Percentiles rank a stretch among this genome's conserved stretches.
Conservation (phyloP, 64 coral and sea anemone genomes). For the Dendronephthya gigantea region DNA sequence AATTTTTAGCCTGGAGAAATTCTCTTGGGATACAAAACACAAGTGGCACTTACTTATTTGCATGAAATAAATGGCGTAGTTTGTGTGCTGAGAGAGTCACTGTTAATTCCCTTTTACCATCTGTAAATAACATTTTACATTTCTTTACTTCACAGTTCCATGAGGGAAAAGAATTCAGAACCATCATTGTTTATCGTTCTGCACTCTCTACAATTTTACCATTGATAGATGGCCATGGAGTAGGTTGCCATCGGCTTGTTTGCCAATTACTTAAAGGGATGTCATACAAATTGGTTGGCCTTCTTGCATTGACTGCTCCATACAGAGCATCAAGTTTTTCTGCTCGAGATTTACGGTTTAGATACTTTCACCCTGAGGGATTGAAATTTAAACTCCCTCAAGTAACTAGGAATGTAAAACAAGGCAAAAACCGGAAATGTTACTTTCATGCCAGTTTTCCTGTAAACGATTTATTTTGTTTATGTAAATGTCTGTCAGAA, state of each 20-base stretch:
- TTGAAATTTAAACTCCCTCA: background rate
- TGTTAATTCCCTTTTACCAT: no score
- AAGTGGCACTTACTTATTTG: slow-evolving; percentile 18
- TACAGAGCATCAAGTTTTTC: background rate
- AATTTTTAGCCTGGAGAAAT: slow-evolving; percentile 44
- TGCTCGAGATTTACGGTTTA: background rate
- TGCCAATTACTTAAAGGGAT: background rate
- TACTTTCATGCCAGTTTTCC: background rate
- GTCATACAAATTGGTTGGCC: background rate
- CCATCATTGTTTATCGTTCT: no score
- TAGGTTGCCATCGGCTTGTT: slow-evolving; percentile 12
- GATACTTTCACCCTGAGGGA: background rate
- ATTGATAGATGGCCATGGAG: no score
- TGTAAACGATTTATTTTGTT: background rate
- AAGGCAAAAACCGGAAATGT: background rate
- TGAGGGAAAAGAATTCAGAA: slow-evolving; percentile 11
- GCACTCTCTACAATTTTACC: no score
- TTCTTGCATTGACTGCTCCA: slow-evolving; percentile 19
- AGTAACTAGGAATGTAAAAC: background rate
- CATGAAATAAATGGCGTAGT: slow-evolving; percentile 31
- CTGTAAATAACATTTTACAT: background rate
- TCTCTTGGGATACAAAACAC: slow-evolving; percentile 31
- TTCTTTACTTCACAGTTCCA: slow-evolving; percentile 32
- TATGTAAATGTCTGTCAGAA: background rate
- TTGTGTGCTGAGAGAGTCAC: slow-evolving; percentile 27